Percentiles rank a stretch among this genome's conserved stretches.
phyloP scores from a whole-genome alignment of 2,888 invertebrate genomes.

The Aelia acuminata region DNA sequence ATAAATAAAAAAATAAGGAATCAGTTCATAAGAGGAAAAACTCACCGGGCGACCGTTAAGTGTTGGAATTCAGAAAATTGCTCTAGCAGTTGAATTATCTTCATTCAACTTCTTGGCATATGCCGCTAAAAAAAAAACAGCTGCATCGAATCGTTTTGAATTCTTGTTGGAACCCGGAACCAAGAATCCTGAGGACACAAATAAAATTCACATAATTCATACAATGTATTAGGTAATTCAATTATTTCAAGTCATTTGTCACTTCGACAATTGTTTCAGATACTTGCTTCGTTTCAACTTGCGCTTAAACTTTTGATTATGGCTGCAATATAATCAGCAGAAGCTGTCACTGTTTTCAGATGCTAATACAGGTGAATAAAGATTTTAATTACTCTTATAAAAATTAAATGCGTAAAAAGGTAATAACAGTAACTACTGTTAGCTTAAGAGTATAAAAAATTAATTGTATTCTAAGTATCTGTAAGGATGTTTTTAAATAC shows the following conservation, averaged over 20 bases:
- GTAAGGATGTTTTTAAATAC: too few relatives aligned
- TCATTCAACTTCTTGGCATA: neutral
- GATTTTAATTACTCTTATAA: too few relatives aligned
- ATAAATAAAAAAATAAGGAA: neutral
- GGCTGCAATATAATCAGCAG: too few relatives aligned
- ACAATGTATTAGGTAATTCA: neutral
- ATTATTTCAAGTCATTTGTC: neutral
- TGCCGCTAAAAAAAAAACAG: neutral
- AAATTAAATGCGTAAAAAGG: too few relatives aligned
- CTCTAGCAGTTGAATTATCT: neutral
- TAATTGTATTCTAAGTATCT: too few relatives aligned
- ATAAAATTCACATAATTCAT: neutral
- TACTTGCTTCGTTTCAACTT: too few relatives aligned
- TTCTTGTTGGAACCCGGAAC: neutral
- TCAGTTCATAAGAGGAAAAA: neutral
- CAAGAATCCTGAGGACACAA: neutral
- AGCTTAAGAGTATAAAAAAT: too few relatives aligned
- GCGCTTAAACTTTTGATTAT: too few relatives aligned
- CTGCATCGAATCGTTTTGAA: neutral
- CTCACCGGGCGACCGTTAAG: neutral
- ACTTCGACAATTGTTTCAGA: too few relatives aligned
- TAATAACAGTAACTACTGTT: too few relatives aligned
- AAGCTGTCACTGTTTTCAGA: too few relatives aligned
- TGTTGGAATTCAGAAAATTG: neutral
- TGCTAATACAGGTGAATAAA: too few relatives aligned